phyloP scores from a whole-genome alignment of 1,140 invertebrate species.

The Aphaenogaster floridana region DNA sequence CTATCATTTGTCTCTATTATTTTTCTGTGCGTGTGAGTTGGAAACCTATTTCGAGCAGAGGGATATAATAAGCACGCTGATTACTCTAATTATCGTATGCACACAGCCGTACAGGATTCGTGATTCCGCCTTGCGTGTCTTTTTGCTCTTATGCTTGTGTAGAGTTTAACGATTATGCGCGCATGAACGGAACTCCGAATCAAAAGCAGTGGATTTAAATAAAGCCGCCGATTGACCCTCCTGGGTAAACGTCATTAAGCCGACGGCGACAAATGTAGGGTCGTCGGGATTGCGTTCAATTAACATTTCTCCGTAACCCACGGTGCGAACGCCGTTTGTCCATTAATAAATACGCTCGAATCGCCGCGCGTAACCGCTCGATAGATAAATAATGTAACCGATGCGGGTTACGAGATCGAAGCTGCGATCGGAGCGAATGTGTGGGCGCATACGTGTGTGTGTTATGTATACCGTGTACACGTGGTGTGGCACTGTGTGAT shows the following conservation, averaged over 20 bases:
- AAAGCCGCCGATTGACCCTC: slow-evolving; percentile 24
- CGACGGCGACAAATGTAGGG: slow-evolving; percentile 29
- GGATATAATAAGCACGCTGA: slow-evolving; percentile 12
- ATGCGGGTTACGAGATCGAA: slow-evolving; percentile 50
- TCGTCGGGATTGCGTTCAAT: slow-evolving; percentile 31
- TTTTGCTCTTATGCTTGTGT: background rate
- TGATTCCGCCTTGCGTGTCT: slow-evolving; percentile 11
- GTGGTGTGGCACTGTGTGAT: slow-evolving; percentile 38
- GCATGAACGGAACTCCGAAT: background rate
- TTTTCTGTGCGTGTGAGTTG: background rate
- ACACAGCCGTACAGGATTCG: background rate
- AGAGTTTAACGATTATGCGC: background rate
- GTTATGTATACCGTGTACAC: slow-evolving; percentile 30
- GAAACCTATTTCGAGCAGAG: slow-evolving; percentile 1
- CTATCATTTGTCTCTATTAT: background rate
- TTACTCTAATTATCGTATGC: slow-evolving; percentile 22
- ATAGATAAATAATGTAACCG: slow-evolving; percentile 63
- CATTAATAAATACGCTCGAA: slow-evolving; percentile 57
- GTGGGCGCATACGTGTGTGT: background rate
- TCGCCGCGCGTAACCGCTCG: slow-evolving; percentile 7
- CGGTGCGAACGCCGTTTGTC: slow-evolving; percentile 30
- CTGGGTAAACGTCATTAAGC: slow-evolving; percentile 61
- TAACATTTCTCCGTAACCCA: slow-evolving; percentile 52
- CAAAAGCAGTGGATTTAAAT: slow-evolving; percentile 47
- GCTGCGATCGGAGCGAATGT: background rate